Evolutionary conservation across 2,797 vertebrate genomes (phyloP).

Genomic region (Sebastes umbrosus): DNA sequence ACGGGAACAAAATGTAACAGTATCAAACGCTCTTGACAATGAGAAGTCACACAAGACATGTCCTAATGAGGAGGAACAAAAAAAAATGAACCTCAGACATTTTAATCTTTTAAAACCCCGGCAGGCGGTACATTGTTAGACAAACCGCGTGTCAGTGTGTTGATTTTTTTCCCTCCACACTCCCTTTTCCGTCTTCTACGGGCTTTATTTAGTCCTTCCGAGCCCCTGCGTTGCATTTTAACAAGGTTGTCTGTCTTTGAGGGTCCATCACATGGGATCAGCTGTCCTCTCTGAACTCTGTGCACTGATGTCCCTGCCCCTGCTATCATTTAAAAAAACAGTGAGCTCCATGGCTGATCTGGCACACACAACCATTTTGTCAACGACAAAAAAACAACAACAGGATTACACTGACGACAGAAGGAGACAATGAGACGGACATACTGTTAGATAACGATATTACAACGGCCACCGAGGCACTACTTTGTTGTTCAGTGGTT

Average conservation of each 20-base stretch:
- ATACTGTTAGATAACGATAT: background rate
- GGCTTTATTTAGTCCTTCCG: conserved; percentile 72
- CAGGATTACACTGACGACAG: background rate
- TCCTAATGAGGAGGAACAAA: conserved; percentile 80
- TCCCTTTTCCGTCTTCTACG: conserved; percentile 34
- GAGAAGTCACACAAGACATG: conserved; percentile 76
- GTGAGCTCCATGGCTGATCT: background rate
- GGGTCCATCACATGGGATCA: conserved; percentile 70
- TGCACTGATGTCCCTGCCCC: background rate
- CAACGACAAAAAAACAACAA: background rate
- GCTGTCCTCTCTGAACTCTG: conserved; percentile 57
- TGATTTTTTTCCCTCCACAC: conserved; percentile 65
- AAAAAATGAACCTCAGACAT: conserved; percentile 73
- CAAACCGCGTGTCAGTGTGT: conserved; percentile 75
- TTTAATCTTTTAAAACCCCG: conserved; percentile 82
- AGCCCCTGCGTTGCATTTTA: conserved; percentile 69
- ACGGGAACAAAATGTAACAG: conserved; percentile 73
- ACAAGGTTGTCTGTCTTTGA: conserved; percentile 77
- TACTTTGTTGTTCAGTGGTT: background rate
- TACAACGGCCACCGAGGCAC: background rate
- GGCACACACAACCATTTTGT: background rate
- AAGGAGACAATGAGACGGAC: background rate
- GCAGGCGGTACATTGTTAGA: conserved; percentile 80
- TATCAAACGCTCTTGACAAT: conserved; percentile 78
- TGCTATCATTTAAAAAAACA: background rate